Base-by-base conservation (phyloP, 2,113 vertebrate genomes). In the Hiodon tergisus region DNA sequence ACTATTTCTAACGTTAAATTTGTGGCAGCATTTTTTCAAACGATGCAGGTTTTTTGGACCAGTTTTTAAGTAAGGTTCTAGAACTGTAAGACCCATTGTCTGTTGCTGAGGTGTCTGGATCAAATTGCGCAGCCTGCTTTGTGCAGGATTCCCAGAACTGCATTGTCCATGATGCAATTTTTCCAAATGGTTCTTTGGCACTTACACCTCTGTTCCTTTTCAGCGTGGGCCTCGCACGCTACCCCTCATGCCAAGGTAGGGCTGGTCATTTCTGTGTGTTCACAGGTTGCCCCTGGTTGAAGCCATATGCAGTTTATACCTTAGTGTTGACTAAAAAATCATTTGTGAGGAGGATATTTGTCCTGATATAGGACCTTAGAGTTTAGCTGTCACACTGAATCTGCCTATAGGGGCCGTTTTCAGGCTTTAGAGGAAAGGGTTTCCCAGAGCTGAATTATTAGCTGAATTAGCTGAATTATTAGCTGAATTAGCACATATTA, bases 201-300 rank as follows among this genome's bases (percentile, higher is more conserved):
- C 70, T 51, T 47, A 59, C 4, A 59, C 4, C 80, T 14, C 3
- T 81, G 8, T 78, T 17, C 82, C 57, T 4, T 17, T 84, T 60
- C 62, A 98, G 95, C 89, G 88, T 58, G 92, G 89, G 0, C 95
- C 93, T 55, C 90, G 95, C 82, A 83, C 92, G 4, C 93, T 98
- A 69, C 95, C 95, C 59, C 89, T 93, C 50, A 90, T 94, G 87
- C 94, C 92, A 81, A 95, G 94, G 97, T 99, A 89, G 85, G 86
- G 69, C 2, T 48, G 31, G 46, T 63, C 46, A 6, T 59, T 8
- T 59, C 8, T n/a, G 11, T n/a, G 11, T n/a, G 10, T 70, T 4
- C 4, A 5, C n/a, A 9, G 8, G 14, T n/a, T 3, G 31, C 17
- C 16, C 3, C 52, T 71, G 14, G 4, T n/a, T 47, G 48, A 72